Evolutionary conservation across 2,113 vertebrate genomes (phyloP).

Genomic region (Callithrix jacchus): DNA sequence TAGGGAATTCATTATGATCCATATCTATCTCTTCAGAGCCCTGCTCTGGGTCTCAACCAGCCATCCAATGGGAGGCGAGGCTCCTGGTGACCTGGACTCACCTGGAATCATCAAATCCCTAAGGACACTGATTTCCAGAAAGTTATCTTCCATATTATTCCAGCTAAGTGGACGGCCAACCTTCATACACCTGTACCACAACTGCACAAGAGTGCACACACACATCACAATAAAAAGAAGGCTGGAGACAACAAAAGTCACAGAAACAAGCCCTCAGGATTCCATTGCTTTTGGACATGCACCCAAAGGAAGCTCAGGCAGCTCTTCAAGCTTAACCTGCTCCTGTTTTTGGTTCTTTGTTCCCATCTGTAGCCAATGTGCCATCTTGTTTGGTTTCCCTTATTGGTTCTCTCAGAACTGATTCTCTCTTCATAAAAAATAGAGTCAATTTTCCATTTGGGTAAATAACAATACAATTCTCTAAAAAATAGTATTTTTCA

Average conservation of each 20-base stretch:
- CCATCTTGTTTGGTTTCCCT: slow-evolving; percentile 34
- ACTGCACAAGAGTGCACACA: no score
- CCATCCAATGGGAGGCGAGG: not conserved
- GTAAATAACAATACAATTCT: no score
- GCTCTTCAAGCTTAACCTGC: not conserved
- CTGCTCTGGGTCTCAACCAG: not conserved
- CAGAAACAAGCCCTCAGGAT: not conserved
- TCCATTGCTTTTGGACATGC: not conserved
- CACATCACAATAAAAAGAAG: not conserved
- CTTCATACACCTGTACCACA: not conserved
- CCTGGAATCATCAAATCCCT: not conserved
- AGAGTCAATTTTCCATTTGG: no score
- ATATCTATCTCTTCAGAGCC: not conserved
- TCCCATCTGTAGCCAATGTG: slow-evolving; percentile 10
- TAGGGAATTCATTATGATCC: not conserved
- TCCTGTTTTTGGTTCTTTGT: not conserved
- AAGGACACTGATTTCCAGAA: not conserved
- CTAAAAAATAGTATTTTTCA: no score
- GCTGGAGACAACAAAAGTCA: not conserved
- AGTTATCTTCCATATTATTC: not conserved
- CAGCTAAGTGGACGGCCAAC: not conserved
- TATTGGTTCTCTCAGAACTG: slow-evolving; percentile 23
- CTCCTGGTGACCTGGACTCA: not conserved
- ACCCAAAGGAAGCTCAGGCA: not conserved
- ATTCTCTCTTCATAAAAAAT: no score